These are phyloP conservation scores for Gobiocypris rarus DNA, from an alignment of 2,113 vertebrate species.

Conservation along the genomic window DNA sequence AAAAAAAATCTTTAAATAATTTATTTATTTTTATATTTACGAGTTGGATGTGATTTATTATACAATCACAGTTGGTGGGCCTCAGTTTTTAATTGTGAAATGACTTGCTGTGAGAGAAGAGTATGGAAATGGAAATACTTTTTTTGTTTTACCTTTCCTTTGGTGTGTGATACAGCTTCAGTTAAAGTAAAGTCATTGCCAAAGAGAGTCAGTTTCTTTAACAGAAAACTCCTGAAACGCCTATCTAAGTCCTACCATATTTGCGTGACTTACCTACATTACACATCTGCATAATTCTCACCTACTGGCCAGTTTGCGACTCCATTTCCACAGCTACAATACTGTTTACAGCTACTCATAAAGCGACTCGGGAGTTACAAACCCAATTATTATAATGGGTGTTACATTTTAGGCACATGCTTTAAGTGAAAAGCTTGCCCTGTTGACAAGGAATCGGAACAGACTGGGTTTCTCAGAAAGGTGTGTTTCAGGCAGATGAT, in stretches of 20 bases:
- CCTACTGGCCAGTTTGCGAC: neutral
- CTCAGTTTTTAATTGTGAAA: conserved; percentile 9
- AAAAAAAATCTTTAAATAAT: too few relatives aligned
- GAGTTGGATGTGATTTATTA: conserved; percentile 15
- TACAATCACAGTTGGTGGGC: neutral
- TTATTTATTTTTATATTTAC: neutral
- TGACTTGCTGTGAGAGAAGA: conserved; percentile 6
- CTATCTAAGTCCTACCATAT: neutral
- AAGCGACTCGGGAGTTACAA: neutral
- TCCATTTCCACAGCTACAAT: too few relatives aligned
- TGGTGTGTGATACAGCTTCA: neutral
- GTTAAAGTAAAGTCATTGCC: neutral
- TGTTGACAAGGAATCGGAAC: too few relatives aligned
- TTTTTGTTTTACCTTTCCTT: neutral
- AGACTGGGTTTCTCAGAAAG: too few relatives aligned
- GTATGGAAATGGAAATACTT: conserved; percentile 26
- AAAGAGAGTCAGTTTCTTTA: neutral
- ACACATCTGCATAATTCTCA: neutral
- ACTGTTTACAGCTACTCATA: too few relatives aligned
- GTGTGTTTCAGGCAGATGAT: too few relatives aligned
- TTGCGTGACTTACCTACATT: neutral
- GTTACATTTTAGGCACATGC: neutral
- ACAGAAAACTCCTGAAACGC: neutral
- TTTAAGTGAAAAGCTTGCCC: too few relatives aligned
- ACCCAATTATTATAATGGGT: neutral